These are phyloP conservation scores for Boloria euphrosyne DNA, from an alignment of 2,888 invertebrate species.

Conservation along the genomic window DNA sequence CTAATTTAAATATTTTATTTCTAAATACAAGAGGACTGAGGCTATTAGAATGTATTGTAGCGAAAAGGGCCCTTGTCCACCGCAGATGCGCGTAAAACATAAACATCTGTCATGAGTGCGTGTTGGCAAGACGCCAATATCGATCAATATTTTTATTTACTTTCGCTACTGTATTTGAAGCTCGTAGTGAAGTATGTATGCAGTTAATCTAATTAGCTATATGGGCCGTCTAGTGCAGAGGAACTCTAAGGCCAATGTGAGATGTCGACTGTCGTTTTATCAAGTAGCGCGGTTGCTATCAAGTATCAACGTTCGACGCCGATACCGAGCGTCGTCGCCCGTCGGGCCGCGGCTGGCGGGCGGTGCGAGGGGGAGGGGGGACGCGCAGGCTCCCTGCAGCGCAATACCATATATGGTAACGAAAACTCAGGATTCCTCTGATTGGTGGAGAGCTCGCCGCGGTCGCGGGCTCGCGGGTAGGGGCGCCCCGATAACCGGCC, in stretches of 20 bases:
- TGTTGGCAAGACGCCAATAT: slow-evolving; percentile 54
- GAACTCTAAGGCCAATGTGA: slow-evolving; percentile 26
- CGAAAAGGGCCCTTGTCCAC: slow-evolving; percentile 9
- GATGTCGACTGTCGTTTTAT: slow-evolving; percentile 65
- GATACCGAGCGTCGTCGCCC: slow-evolving; percentile 15
- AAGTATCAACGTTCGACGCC: slow-evolving; percentile 48
- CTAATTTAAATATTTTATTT: background rate
- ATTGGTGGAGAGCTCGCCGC: slow-evolving; percentile 81
- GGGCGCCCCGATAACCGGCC: slow-evolving; percentile 79
- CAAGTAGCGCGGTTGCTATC: slow-evolving; percentile 57
- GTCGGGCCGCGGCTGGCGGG: slow-evolving; percentile 42
- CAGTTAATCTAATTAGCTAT: slow-evolving; percentile 36
- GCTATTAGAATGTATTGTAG: background rate
- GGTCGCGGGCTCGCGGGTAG: slow-evolving; percentile 76
- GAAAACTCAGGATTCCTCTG: slow-evolving; percentile 69
- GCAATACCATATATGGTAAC: slow-evolving; percentile 88
- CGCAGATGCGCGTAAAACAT: slow-evolving; percentile 21
- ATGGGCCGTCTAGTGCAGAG: slow-evolving; percentile 31
- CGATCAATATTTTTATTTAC: slow-evolving; percentile 33
- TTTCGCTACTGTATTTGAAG: slow-evolving; percentile 31
- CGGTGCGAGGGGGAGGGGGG: slow-evolving; percentile 54
- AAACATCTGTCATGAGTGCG: slow-evolving; percentile 29
- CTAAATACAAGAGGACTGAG: background rate
- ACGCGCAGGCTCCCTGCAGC: slow-evolving; percentile 79
- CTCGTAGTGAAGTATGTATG: slow-evolving; percentile 7